Base-by-base conservation (phyloP, 2,113 vertebrate genomes). In the Manacus vitellinus region DNA sequence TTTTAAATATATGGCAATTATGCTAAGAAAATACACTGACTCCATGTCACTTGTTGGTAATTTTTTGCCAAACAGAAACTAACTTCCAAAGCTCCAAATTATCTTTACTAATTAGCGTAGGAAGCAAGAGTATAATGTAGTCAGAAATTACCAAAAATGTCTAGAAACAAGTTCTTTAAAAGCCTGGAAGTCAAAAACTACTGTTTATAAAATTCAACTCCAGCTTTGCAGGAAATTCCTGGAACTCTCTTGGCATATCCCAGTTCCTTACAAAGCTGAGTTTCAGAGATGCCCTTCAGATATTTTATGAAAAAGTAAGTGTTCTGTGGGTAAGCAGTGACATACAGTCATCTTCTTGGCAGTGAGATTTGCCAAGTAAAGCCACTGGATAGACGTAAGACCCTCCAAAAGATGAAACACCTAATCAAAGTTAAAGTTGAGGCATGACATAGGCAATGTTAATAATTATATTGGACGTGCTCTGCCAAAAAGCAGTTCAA, bases 391-490 rank as follows among this genome's bases (percentile, higher is more conserved):
- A 77, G 85, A 93, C 74, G 66, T 51, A 82, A 95, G 94, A 94
- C 89, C 68, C 95, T 97, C 90, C 86, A 91, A 87, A 93, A 74
- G 74, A 96, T 72, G 67, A 95, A 96, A 96, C 22, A 66, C 67
- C 43, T 92, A 72, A 91, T 88, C 66, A 85, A 97, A 97, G 92
- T 62, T 79, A 75, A 95, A 95, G 61, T 95, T 95, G 85, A 95
- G 94, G 85, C 91, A 97, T 72, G 92, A 95, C 95, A 94, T 87
- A 96, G 94, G 93, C 68, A 93, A 66, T 85, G 89, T 89, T 92
- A 95, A 93, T 97, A 94, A 94, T 97, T 96, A 94, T 71, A 44
- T 91, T 93, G 78, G 81, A 89, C 28, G 7, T 43, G 21, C 41
- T 95, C 59, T 94, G 94, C 94, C 85, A 97, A 91, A 88, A 94